Percentiles rank a stretch among this genome's conserved stretches.
Evolutionary conservation across 2,888 invertebrate genomes (phyloP).

Genomic region (Drosophila anceps): DNA sequence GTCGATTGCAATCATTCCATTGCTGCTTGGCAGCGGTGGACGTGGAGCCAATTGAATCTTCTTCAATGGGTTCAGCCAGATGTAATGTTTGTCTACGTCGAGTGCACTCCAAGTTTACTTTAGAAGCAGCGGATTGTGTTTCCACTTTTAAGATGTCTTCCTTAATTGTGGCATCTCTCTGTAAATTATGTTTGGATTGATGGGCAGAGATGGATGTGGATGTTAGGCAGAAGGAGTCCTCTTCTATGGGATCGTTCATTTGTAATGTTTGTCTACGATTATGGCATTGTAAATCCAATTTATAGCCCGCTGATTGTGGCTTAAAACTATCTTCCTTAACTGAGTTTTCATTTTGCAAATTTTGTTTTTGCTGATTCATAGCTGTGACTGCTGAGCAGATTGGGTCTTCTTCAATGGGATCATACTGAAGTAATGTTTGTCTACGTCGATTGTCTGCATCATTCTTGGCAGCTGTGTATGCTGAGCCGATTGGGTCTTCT

Average conservation of each 20-base stretch:
- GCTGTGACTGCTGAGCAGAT: neutral
- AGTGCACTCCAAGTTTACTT: neutral
- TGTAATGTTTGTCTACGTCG: conserved; percentile 22
- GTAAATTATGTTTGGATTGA: neutral
- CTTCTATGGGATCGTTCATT: conserved; percentile 24
- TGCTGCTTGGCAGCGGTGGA: neutral
- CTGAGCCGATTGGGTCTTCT: conserved; percentile 7
- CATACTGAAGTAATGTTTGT: conserved; percentile 12
- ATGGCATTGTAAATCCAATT: neutral
- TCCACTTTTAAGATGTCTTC: neutral
- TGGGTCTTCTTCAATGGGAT: conserved; percentile 16
- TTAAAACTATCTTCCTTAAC: neutral
- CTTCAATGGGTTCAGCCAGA: conserved; percentile 14
- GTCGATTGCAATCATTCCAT: neutral
- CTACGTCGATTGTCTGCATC: neutral
- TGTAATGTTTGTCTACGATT: conserved; percentile 12
- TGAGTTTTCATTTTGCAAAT: conserved; percentile 3
- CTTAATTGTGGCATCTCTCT: neutral
- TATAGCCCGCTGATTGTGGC: neutral
- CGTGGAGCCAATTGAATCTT: conserved; percentile 7
- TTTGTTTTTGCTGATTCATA: conserved; percentile 4
- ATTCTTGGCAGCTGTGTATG: neutral
- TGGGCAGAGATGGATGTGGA: neutral
- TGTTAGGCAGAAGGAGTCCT: conserved; percentile 22
- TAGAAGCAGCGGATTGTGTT: neutral